A percentile compares a stretch with the other conserved stretches of the same genome.
These are phyloP conservation scores for Andrena flavipes DNA, from an alignment of 2,888 invertebrate species.

Conservation along the genomic window DNA sequence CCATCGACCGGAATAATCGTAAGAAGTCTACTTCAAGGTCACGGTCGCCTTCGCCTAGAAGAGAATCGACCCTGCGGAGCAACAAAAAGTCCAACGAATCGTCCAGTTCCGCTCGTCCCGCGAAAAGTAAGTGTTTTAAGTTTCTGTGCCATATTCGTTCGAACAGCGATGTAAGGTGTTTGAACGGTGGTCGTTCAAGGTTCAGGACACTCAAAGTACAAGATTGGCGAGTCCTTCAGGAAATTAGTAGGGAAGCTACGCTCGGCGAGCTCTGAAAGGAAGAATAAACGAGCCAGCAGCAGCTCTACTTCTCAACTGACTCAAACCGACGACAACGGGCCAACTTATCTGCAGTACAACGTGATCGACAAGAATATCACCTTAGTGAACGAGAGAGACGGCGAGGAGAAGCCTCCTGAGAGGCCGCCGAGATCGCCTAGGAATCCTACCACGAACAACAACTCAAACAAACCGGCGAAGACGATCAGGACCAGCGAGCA, in stretches of 20 bases:
- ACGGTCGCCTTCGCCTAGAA: conserved; percentile 75
- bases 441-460: conserved; percentile 43
- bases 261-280: conserved; percentile 90
- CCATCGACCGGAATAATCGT: conserved; percentile 49
- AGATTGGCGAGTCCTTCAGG: conserved; percentile 92
- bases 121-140: conserved; percentile 65
- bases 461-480: conserved; percentile 68
- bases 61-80: conserved; percentile 44
- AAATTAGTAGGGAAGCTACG: conserved; percentile 93
- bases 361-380: conserved; percentile 86
- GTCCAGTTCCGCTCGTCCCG: conserved; percentile 57
- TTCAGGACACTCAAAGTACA: conserved; percentile 80
- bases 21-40: conserved; percentile 69
- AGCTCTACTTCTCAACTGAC: conserved; percentile 79
- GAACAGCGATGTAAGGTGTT: neutral
- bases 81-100: conserved; percentile 62
- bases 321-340: conserved; percentile 80
- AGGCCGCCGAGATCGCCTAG: conserved; percentile 76
- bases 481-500: conserved; percentile 64
- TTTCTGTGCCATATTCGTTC: neutral
- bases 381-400: conserved; percentile 74
- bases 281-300: conserved; percentile 86
- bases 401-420: conserved; percentile 83
- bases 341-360: conserved; percentile 87
- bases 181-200: conserved; percentile 54